Evolutionary conservation across 2,113 vertebrate species (phyloP).

Genomic region (Paramisgurnus dabryanus): DNA sequence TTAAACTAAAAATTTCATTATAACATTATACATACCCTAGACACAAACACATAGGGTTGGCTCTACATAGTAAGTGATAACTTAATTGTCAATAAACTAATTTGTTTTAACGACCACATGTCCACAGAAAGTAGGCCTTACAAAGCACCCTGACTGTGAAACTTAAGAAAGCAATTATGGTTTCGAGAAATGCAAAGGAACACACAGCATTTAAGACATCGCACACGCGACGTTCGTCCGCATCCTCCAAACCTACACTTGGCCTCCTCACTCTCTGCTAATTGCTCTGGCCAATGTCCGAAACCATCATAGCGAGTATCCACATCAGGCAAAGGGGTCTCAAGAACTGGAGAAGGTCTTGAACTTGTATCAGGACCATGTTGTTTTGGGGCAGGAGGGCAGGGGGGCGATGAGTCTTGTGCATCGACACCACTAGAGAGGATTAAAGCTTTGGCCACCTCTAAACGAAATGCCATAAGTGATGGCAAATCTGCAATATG

Average conservation of each 20-base stretch:
- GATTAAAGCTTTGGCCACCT: constrained; percentile 75
- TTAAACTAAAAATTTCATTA: background rate
- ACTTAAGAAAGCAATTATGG: constrained; percentile 80
- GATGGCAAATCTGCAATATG: constrained; percentile 57
- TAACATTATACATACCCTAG: background rate
- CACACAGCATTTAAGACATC: constrained; percentile 79
- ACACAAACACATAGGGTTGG: background rate
- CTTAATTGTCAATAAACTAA: background rate
- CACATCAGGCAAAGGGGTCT: constrained; percentile 69
- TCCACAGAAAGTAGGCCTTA: constrained; percentile 39
- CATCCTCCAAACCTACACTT: constrained; percentile 75
- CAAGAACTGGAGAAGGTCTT: constrained; percentile 59
- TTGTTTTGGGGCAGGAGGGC: constrained; percentile 58
- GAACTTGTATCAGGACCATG: constrained; percentile 46
- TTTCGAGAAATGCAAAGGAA: constrained; percentile 79
- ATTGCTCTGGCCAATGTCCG: constrained; percentile 80
- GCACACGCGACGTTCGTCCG: constrained; percentile 72
- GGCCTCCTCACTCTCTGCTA: constrained; percentile 69
- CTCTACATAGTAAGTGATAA: constrained; percentile 2
- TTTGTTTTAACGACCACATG: background rate
- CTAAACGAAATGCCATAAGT: constrained; percentile 75
- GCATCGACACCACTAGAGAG: constrained; percentile 58
- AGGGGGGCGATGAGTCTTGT: constrained; percentile 68
- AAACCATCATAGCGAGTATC: constrained; percentile 70
- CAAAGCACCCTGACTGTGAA: constrained; percentile 69